phyloP scores from a whole-genome alignment of 2,888 invertebrate genomes.

The Horisme vitalbata region DNA sequence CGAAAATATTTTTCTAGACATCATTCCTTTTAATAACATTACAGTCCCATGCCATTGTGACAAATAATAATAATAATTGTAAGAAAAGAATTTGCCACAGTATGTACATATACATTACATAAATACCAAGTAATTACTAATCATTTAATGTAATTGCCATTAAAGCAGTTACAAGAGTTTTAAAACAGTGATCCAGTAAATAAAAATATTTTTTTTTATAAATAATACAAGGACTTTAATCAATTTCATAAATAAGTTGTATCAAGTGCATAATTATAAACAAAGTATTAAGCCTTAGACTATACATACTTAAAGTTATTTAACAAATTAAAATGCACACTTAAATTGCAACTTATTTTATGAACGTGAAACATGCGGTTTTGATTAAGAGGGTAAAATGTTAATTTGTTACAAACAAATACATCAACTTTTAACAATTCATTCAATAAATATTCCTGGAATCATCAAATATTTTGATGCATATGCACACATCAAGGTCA shows the following conservation, averaged over 20 bases:
- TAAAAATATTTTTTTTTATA: conserved; percentile 3
- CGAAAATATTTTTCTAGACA: conserved; percentile 26
- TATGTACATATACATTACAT: conserved; percentile 6
- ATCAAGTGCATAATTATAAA: conserved; percentile 16
- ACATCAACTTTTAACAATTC: conserved; percentile 43
- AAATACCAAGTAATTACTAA: conserved; percentile 8
- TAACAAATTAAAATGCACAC: conserved; percentile 18
- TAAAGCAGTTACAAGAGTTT: background rate
- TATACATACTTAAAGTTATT: conserved; percentile 16
- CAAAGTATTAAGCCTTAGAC: conserved; percentile 18
- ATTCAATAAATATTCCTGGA: conserved; percentile 66
- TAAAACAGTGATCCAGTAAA: conserved; percentile 2
- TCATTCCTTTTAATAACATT: conserved; percentile 23
- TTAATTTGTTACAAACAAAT: conserved; percentile 9
- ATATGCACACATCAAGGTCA: conserved; percentile 69
- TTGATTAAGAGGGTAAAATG: conserved; percentile 10
- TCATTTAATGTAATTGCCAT: conserved; percentile 12
- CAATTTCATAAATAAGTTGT: conserved; percentile 21
- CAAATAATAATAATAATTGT: conserved; percentile 13
- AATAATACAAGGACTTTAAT: conserved; percentile 10
- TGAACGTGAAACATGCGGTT: conserved; percentile 15
- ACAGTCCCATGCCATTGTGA: conserved; percentile 24
- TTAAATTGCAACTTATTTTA: conserved; percentile 22
- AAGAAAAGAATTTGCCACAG: conserved; percentile 13
- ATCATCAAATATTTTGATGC: conserved; percentile 67